Evolutionary conservation across 2,797 vertebrate genomes (phyloP).

Genomic region (Sitta carolinensis): DNA sequence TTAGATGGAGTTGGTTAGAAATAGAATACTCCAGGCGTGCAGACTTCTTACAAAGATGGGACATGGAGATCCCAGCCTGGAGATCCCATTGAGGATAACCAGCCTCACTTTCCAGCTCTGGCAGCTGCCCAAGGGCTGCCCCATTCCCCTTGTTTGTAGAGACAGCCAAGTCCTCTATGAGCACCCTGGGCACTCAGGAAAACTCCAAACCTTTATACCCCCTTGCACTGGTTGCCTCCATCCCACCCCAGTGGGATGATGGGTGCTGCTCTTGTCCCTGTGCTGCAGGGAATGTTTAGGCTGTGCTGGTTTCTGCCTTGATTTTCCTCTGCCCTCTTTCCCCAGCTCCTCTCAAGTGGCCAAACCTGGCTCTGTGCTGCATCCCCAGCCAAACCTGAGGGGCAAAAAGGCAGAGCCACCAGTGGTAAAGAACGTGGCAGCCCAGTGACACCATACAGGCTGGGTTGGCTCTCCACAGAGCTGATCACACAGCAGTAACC

Average conservation of each 20-base stretch:
- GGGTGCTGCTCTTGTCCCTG: background rate
- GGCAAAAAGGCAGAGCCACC: background rate
- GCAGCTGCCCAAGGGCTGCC: background rate
- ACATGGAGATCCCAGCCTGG: accelerated
- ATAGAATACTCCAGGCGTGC: background rate
- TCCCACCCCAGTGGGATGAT: background rate
- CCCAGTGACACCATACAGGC: accelerated
- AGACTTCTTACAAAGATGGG: background rate
- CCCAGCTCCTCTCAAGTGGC: background rate
- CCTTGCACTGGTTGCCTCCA: accelerated
- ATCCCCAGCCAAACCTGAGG: background rate
- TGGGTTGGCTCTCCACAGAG: background rate
- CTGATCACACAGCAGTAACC: background rate
- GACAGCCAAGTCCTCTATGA: background rate
- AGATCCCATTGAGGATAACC: background rate
- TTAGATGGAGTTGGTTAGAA: background rate
- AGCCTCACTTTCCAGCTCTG: accelerated
- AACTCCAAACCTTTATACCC: background rate
- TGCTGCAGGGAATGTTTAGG: background rate
- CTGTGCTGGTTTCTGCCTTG: background rate
- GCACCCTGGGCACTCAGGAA: background rate
- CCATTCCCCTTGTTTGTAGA: background rate
- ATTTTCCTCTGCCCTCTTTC: background rate
- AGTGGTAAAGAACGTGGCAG: background rate
- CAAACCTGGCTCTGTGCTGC: background rate